phyloP scores from a whole-genome alignment of 2,797 vertebrate species.

The Cyclopterus lumpus region DNA sequence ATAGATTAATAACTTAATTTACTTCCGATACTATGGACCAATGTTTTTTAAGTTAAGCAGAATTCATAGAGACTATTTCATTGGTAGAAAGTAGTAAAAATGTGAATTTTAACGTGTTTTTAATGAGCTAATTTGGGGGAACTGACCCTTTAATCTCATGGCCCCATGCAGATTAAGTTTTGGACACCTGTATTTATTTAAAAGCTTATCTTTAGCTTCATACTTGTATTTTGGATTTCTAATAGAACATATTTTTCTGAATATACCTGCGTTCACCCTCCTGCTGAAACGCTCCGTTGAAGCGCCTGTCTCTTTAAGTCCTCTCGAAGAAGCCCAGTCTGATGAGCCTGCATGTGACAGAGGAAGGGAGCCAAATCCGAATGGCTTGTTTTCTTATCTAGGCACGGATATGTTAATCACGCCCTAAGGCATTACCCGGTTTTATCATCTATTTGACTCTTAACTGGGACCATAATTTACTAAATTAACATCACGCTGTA shows the following conservation, averaged over 20 bases:
- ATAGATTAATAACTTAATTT: not conserved
- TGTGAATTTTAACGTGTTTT: not conserved
- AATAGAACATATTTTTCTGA: too few relatives aligned
- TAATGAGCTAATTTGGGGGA: not conserved
- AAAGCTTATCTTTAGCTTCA: not conserved
- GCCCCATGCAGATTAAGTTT: not conserved
- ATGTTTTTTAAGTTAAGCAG: not conserved
- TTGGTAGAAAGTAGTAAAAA: not conserved
- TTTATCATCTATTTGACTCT: not conserved
- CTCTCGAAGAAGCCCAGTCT: too few relatives aligned
- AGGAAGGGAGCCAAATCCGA: not conserved
- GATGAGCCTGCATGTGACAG: not conserved
- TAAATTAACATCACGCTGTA: too few relatives aligned
- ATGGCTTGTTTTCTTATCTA: not conserved
- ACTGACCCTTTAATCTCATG: not conserved
- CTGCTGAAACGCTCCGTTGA: not conserved
- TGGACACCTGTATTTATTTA: not conserved
- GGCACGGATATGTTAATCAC: not conserved
- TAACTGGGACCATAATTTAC: not conserved
- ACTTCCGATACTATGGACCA: not conserved
- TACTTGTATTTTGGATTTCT: too few relatives aligned
- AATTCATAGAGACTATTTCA: not conserved
- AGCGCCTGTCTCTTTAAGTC: too few relatives aligned
- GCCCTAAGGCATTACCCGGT: not conserved
- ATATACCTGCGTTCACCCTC: not conserved